Evolutionary conservation across 2,888 invertebrate species (phyloP), one percentile per base, ranked within the genome.

Genomic region (Polyommatus icarus): DNA sequence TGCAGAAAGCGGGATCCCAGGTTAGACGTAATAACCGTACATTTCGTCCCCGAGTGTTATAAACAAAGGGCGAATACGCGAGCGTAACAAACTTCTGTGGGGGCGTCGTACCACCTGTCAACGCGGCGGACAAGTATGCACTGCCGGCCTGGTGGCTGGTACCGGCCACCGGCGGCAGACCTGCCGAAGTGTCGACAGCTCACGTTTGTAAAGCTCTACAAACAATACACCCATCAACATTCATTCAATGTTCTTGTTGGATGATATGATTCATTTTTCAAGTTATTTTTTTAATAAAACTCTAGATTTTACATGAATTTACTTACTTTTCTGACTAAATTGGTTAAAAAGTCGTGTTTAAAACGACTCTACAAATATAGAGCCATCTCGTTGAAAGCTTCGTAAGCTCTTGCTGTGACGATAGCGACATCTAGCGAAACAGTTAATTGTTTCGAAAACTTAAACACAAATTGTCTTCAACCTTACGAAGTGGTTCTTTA

Each of bases 21-120:
- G 81, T 71, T n/a, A 57, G 61, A 77, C n/a, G 40, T 73, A 71
- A 50, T 79, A 71, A 54, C 12, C 46, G 36, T 24, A 15, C 10
- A 7, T 18, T 72, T 8, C 18, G 73, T 71, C 54, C n/a, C 89
- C 89, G 91, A 92, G 88, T 91, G 88, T 87, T 88, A 85, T 89
- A 90, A 90, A 91, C 91, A 90, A 92, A 88, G 88, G 87, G 85
- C 85, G 84, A 85, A 88, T 87, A 89, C 92, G 92, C 91, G 92
- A 90, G 85, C 88, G 87, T 87, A 89, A 89, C 86, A 88, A 89
- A 86, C 82, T 85, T 84, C 83, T 82, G 82, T 81, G 80, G 85
- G 84, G 86, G 86, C 86, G 84, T 83, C 89, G 87, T 86, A 88
- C 88, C 93, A 93, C 93, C 94, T 93, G 92, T 88, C 90, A 87